phyloP scores from a whole-genome alignment of 2,113 vertebrate species.

The Spheniscus mendiculus region DNA sequence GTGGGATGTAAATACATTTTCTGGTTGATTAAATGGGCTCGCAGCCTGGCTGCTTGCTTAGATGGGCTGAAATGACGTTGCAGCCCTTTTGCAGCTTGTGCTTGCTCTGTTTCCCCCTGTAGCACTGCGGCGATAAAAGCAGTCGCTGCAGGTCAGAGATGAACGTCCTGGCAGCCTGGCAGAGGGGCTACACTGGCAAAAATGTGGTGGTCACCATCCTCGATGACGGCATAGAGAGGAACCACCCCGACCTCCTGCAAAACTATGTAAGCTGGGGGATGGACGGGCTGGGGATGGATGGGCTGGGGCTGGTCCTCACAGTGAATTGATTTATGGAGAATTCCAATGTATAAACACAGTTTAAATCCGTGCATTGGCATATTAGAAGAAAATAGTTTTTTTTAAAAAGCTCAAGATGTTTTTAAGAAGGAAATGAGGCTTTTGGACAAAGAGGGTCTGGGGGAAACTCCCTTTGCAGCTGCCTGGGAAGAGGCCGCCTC shows the following conservation, averaged over 20 bases:
- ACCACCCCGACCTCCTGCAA: constrained; percentile 80
- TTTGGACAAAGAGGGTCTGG: neutral
- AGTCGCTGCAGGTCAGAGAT: constrained; percentile 80
- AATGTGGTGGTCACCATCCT: constrained; percentile 84
- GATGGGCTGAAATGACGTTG: neutral
- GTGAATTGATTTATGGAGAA: neutral
- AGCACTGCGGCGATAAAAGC: constrained; percentile 78
- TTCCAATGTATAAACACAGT: neutral
- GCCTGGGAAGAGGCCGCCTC: neutral
- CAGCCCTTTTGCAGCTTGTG: neutral
- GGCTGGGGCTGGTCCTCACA: neutral
- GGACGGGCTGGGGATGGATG: neutral
- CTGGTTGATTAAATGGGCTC: neutral
- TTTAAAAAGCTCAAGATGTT: neutral
- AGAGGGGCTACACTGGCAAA: constrained; percentile 80
- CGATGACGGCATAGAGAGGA: constrained; percentile 82
- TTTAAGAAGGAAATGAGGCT: constrained; percentile 26
- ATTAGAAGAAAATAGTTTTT: neutral
- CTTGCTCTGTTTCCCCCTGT: neutral
- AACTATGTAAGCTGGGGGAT: constrained; percentile 78
- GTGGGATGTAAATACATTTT: neutral
- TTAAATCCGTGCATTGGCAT: neutral
- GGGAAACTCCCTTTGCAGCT: constrained; percentile 50
- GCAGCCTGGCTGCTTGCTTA: neutral
- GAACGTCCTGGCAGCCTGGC: constrained; percentile 83